A percentile compares a stretch with the other conserved stretches of the same genome.
Evolutionary conservation across 2,797 vertebrate species (phyloP).

Genomic region (Muscicapa striata): DNA sequence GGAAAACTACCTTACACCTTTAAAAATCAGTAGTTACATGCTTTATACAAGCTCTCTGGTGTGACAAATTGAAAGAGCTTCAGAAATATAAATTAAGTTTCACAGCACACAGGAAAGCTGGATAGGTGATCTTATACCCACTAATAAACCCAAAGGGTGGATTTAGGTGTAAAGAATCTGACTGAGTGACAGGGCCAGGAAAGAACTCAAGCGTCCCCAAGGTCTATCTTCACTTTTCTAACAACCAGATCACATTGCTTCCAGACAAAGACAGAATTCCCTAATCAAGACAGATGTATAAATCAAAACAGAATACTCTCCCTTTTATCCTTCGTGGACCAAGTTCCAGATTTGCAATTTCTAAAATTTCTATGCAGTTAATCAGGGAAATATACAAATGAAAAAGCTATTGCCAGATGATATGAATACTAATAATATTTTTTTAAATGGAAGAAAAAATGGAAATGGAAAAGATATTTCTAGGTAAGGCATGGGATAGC

Average conservation of each 20-base stretch:
- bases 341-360: neutral
- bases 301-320: slow-evolving; percentile 24
- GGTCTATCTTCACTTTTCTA: slow-evolving; percentile 8
- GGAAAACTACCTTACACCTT: neutral
- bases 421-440: neutral
- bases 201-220: neutral
- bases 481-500: fast-evolving
- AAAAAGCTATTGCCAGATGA: neutral
- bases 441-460: neutral
- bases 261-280: slow-evolving; percentile 40
- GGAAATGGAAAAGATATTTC: neutral
- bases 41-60: neutral
- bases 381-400: neutral
- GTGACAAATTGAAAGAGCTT: neutral
- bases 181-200: neutral
- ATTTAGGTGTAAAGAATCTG: neutral
- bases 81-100: slow-evolving; percentile 2
- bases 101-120: neutral
- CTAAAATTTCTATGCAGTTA: neutral
- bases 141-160: slow-evolving; percentile 23
- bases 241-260: neutral
- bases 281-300: neutral
- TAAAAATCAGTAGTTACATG: neutral
- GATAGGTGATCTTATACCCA: neutral
- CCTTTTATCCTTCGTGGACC: neutral